Evolutionary conservation across 2,113 vertebrate species (phyloP), one percentile per base, ranked within the genome.

Genomic region (Chunga burmeisteri): DNA sequence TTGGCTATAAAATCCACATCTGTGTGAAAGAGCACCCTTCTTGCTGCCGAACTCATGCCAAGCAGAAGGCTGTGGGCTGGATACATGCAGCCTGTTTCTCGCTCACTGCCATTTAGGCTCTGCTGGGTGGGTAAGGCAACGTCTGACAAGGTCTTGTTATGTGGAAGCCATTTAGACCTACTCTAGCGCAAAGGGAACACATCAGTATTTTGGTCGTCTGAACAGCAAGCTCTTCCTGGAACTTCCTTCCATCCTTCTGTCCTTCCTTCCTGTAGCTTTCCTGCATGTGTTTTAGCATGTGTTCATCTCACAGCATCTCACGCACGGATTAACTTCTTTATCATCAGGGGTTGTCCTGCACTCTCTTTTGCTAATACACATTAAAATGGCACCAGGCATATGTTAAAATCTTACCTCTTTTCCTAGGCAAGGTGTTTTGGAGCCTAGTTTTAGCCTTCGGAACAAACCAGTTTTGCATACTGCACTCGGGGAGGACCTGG

Each of bases 401-500:
- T 40, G 42, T 81, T 75, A 55, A 75, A 80, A 73, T 77, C 61
- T 91, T 40, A 36, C 22, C 14, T 70, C 21, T 59, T 83, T 86
- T 65, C 67, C 21, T 61, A 32, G 36, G 18, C 46, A 50, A 27
- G 16, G 17, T 81, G 34, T 47, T 88, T 44, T 75, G 47, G 36
- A 84, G 26, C 38, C 50, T 75, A 19, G 7, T 78, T 46, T 53
- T 63, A 85, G 27, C 22, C 61, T 81, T 81, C 81, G 47, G 32
- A 30, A 13, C 25, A 81, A 56, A 70, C 0, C 0, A 22, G 12
- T 68, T 96, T 59, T 34, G 32, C 7, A 9, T 65, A 25, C 6
- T 26, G 8, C 11, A 7, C 75, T 86, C 0, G 0, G 13, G 7
- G 36, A 77, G 11, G n/a, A 77, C 13, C 32, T 86, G 47, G 11